Evolutionary conservation across 2,888 invertebrate species (phyloP).

Genomic region (Aphrophora alni): DNA sequence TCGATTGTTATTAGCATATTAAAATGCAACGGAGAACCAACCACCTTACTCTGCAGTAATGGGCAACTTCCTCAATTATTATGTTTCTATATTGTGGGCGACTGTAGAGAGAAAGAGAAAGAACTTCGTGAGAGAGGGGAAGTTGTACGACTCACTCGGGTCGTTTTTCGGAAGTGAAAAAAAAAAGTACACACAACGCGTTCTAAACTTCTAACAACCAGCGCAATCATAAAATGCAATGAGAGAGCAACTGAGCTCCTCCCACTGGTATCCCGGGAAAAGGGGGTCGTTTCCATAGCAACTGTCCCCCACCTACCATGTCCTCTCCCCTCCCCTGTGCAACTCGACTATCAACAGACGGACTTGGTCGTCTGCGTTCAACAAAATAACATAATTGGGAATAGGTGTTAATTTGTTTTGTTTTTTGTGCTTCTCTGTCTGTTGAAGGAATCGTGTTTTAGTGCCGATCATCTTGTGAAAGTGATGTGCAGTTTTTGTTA

Average conservation of each 20-base stretch:
- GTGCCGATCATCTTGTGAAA: neutral
- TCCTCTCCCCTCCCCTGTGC: constrained; percentile 29
- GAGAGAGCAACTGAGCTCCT: constrained; percentile 34
- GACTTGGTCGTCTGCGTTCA: neutral
- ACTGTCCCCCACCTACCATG: constrained; percentile 31
- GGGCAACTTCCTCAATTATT: constrained; percentile 27
- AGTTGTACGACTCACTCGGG: constrained; percentile 30
- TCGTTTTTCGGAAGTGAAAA: constrained; percentile 23
- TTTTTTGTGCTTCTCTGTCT: neutral
- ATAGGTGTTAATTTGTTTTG: constrained; percentile 34
- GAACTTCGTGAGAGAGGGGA: neutral
- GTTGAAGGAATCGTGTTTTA: neutral
- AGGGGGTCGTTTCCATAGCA: constrained; percentile 44
- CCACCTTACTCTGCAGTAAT: neutral
- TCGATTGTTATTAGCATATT: no score
- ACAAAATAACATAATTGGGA: neutral
- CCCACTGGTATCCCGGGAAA: constrained; percentile 43
- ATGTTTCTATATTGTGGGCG: constrained; percentile 16
- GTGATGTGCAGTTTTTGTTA: neutral
- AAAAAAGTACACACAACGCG: constrained; percentile 8
- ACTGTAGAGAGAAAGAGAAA: neutral
- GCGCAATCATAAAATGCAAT: constrained; percentile 38
- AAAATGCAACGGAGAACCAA: no score
- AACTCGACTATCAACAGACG: constrained; percentile 14
- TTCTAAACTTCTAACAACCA: neutral